Evolutionary conservation across 1,140 invertebrate species (phyloP), one percentile per base, ranked within the genome.

Genomic region (Sitophilus oryzae): DNA sequence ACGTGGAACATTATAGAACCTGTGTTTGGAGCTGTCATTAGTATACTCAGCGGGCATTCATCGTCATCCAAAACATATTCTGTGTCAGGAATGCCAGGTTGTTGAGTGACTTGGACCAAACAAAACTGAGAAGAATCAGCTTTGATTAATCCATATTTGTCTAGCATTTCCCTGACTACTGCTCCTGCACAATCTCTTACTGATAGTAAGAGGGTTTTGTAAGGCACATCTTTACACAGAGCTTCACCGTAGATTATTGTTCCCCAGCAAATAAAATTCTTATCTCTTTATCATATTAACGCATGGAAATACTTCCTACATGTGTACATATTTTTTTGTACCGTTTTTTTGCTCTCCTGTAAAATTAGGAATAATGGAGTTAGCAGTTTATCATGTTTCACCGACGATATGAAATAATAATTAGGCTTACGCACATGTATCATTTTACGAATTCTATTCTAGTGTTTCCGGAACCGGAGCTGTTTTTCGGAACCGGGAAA

Each of bases 211-310:
- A 99, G 76, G 2, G 96, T 98, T 77, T 99, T 98, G 74, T 99
- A 99, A 36, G 96, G 96, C 57, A 98, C 93, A 76, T 97, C 94
- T 64, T 90, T 88, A 68, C 93, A 93, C 4, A 99, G 77, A 10
- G 93, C 91, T 71, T 96, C 93, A 19, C 96, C 96, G 74, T 98
- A n/a, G n/a, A n/a, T n/a, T n/a, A n/a, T n/a, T n/a, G n/a, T n/a
- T n/a, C n/a, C n/a, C n/a, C n/a, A n/a, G n/a, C n/a, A n/a, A n/a
- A n/a, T n/a, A n/a, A n/a, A n/a, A n/a, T n/a, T n/a, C n/a, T n/a
- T n/a, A n/a, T n/a, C n/a, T n/a, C n/a, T n/a, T n/a, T n/a, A n/a
- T n/a, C n/a, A n/a, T n/a, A n/a, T n/a, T n/a, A n/a, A n/a, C n/a
- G n/a, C n/a, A n/a, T n/a, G n/a, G n/a, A n/a, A n/a, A n/a, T n/a